Base-by-base conservation (phyloP, 2,888 invertebrate genomes). In the Torymus auratus region DNA sequence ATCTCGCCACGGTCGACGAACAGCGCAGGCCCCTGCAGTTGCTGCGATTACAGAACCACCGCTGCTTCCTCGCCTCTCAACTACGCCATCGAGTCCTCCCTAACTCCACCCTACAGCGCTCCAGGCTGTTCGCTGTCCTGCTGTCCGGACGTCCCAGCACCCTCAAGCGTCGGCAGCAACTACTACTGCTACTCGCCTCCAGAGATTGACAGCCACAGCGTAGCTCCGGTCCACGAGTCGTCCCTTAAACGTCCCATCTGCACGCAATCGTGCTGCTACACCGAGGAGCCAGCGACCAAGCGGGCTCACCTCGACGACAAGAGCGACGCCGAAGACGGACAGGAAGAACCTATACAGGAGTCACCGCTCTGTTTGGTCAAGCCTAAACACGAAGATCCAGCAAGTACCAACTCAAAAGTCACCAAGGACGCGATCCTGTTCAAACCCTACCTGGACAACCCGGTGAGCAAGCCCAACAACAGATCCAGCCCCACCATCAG, bases 371-470 rank as follows among this genome's bases (percentile, higher is more conserved):
- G 91, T 83, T 88, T 91, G 70, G 91, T 91, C 10, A 91, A 91
- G 80, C 88, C 88, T 23, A 89, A 90, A 82, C 84, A 83, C 20
- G 17, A 14, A 2, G 28, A 56, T 20, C 10, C 80, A 80, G 13
- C 85, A 85, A 70, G 82, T 81, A 5, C 41, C 7, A 41, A 10
- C 41, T 7, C 41, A 41, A 41, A 5, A 7, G 41, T 41, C 41
- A 7, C 7, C 41, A 41, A 94, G 90, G 95, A 95, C 73, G 94
- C 95, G 85, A 96, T 96, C 88, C 91, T 96, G 60, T 96, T 96
- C 91, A 94, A 96, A 88, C 96, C 96, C 52, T 96, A 96, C 89
- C 92, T 95, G 71, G 92, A 95, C 83, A 95, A 94, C 86, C 93
- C 94, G 62, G 84, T 93, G 62, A 93, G 93, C 78, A 80, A 78